These are phyloP conservation scores for Ceratosolen solmsi DNA, from an alignment of 1,140 invertebrate species.

Conservation along the genomic window DNA sequence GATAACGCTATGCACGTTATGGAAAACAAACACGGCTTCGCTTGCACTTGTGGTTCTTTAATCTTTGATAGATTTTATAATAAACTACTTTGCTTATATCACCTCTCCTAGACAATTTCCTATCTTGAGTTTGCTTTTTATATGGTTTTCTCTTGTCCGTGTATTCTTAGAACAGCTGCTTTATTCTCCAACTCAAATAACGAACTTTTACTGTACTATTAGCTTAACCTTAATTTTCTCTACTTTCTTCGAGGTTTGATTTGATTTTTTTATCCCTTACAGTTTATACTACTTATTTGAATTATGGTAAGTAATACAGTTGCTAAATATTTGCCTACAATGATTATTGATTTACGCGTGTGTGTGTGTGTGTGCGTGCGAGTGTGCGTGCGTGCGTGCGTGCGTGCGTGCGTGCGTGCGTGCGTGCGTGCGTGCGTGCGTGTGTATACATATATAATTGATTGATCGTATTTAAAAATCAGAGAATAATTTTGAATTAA, in stretches of 20 bases:
- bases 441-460: no score
- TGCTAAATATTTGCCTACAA: not conserved
- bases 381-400: no score
- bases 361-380: no score
- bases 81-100: slow-evolving; percentile 57
- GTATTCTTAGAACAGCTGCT: not conserved
- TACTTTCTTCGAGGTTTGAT: no score
- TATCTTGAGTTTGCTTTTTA: slow-evolving; percentile 41
- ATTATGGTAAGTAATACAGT: not conserved
- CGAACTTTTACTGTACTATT: not conserved
- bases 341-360: not conserved
- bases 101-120: slow-evolving; percentile 48
- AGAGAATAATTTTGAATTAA: no score
- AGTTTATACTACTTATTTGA: not conserved
- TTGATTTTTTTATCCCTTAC: no score
- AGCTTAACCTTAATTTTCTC: no score
- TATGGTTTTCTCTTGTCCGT: slow-evolving; percentile 42
- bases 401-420: no score
- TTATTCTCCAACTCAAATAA: slow-evolving; percentile 7
- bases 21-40: slow-evolving; percentile 38
- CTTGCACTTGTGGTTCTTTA: slow-evolving; percentile 47
- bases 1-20: slow-evolving; percentile 42
- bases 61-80: slow-evolving; percentile 54
- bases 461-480: no score
- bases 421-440: no score